Evolutionary conservation across 2,888 invertebrate species (phyloP), one percentile per base, ranked within the genome.

Genomic region (Polydrusus cervinus): DNA sequence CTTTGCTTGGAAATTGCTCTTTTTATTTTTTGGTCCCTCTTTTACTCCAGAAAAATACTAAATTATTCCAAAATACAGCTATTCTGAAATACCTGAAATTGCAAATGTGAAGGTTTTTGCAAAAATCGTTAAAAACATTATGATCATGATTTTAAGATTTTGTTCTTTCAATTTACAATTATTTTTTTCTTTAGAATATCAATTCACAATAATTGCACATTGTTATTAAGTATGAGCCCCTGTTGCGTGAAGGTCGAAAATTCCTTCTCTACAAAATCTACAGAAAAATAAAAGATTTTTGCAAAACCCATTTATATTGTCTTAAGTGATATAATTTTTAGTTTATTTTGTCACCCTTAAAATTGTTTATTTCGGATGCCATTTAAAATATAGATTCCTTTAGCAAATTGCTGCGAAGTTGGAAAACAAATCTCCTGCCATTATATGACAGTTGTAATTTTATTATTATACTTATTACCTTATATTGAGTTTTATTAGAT

Each of bases 281-380:
- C 10, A 34, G 34, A 34, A 34, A 34, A 34, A 34, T 34, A 34
- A 16, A 16, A 38, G 18, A 60, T 60, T 38, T 60, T 60, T 60
- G 30, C 38, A 60, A 38, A 60, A 18, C 11, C 10, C 34, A 11
- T 38, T 20, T 11, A 14, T 38, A 14, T 14, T 55, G 14, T 55
- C 11, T n/a, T 34, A 18, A 60, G 57, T 60, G 38, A 60, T 60
- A 60, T 60, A 38, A 16, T 38, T 60, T 60, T 18, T 60, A 38
- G 38, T 3, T 9, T 18, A 11, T 38, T 18, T 38, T 38, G 38
- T 60, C 57, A 16, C 16, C n/a, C n/a, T 60, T 60, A 11, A 38
- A 30, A 53, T 30, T 55, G 30, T 60, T 60, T 60, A 53, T 53
- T 53, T 67, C 53, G 51, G 67, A 53, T 67, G 67, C 67, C 67